A percentile compares a stretch with the other conserved stretches of the same genome.
phyloP scores from a whole-genome alignment of 2,797 vertebrate species.

The Sebastolobus altivelis region DNA sequence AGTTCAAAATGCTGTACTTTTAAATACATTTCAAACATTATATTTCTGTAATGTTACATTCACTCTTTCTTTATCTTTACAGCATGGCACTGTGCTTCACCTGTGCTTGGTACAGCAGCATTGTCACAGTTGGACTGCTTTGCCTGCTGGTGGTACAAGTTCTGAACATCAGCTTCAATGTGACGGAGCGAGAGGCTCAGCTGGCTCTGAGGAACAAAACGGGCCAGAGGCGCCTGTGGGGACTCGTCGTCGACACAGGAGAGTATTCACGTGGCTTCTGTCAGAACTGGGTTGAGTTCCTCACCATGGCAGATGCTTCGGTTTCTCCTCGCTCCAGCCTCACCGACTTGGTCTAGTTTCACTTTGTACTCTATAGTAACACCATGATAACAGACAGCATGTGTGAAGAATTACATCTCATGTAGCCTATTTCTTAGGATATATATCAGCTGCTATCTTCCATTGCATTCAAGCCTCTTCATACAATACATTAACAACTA shows the following conservation, averaged over 20 bases:
- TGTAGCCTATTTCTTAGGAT: background rate
- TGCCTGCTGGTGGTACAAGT: constrained; percentile 92
- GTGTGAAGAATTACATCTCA: background rate
- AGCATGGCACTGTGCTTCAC: constrained; percentile 96
- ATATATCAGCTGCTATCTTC: background rate
- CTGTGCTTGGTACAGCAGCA: constrained; percentile 95
- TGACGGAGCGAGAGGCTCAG: constrained; percentile 94
- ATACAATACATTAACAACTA: background rate
- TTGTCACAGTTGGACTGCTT: constrained; percentile 90
- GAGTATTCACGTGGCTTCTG: constrained; percentile 90
- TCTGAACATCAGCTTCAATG: constrained; percentile 95
- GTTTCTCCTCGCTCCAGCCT: constrained; percentile 46
- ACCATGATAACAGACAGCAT: background rate
- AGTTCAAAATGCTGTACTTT: background rate
- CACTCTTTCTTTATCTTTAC: constrained; percentile 35
- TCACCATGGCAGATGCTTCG: constrained; percentile 83
- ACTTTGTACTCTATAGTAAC: background rate
- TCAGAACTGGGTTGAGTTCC: constrained; percentile 94
- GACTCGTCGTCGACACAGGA: constrained; percentile 90
- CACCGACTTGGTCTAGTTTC: constrained; percentile 81
- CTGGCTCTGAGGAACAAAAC: constrained; percentile 91
- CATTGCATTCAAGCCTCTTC: constrained; percentile 8
- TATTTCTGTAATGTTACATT: background rate
- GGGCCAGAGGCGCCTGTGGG: constrained; percentile 87
- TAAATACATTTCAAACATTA: background rate